These are phyloP conservation scores for Silvanus unidentatus DNA, from an alignment of 2,888 invertebrate species.

Conservation along the genomic window DNA sequence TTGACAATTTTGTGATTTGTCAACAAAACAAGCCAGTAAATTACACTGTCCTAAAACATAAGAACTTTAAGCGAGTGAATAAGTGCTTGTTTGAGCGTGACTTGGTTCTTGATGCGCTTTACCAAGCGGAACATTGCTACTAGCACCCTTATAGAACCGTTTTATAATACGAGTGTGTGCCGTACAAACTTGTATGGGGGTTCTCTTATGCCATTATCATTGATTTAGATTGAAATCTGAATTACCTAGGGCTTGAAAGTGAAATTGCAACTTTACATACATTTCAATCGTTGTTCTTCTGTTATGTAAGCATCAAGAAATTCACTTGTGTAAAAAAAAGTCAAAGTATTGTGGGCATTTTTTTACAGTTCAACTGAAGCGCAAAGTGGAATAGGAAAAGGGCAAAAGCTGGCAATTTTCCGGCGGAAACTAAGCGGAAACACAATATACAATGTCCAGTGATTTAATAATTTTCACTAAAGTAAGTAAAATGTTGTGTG, in stretches of 20 bases:
- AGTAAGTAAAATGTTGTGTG: too few species aligned
- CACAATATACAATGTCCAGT: constrained; percentile 11
- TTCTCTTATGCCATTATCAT: constrained; percentile 10
- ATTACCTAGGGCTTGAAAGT: constrained; percentile 6
- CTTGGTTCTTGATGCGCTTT: constrained; percentile 16
- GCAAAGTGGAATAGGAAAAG: too few species aligned
- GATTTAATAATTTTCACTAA: constrained; percentile 12
- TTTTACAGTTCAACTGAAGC: too few species aligned
- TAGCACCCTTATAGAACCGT: constrained; percentile 6
- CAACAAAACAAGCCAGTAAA: too few species aligned
- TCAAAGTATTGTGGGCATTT: too few species aligned
- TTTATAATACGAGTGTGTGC: background rate
- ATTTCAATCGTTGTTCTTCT: too few species aligned
- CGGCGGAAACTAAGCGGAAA: constrained; percentile 18
- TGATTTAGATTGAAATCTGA: constrained; percentile 14
- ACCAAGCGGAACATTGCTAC: constrained; percentile 17
- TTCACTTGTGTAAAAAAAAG: too few species aligned
- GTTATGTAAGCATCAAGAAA: too few species aligned
- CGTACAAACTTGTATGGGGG: background rate
- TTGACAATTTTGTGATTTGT: too few species aligned
- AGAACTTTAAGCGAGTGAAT: constrained; percentile 8
- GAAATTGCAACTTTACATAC: background rate
- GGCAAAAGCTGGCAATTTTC: background rate
- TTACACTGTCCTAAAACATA: too few species aligned
- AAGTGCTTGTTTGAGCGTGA: constrained; percentile 10